These are phyloP conservation scores for Rosalia funebris DNA, from an alignment of 2,888 invertebrate genomes.

Conservation along the genomic window DNA sequence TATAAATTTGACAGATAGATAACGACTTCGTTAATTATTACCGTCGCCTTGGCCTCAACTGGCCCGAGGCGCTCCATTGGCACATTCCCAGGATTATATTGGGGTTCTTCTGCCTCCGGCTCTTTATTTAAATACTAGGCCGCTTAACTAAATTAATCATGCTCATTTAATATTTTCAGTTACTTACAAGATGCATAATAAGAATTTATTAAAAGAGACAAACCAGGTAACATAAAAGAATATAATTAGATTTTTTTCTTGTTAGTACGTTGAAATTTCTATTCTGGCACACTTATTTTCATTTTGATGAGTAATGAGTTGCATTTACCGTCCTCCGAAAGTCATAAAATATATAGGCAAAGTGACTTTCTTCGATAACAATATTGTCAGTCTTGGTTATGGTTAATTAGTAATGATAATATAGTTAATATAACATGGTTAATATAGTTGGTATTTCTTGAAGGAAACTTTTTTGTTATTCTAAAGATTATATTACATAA, in stretches of 20 bases:
- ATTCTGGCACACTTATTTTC: too few relatives aligned
- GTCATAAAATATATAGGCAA: too few relatives aligned
- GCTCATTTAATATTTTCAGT: constrained; percentile 17
- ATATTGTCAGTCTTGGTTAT: too few relatives aligned
- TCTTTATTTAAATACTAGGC: constrained; percentile 14
- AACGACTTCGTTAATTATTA: constrained; percentile 34
- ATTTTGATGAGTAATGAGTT: too few relatives aligned
- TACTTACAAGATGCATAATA: constrained; percentile 7
- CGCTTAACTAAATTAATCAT: constrained; percentile 25
- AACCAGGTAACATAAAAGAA: constrained; percentile 1
- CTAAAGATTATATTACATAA: too few relatives aligned
- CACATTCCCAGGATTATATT: constrained; percentile 17
- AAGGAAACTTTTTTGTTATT: too few relatives aligned
- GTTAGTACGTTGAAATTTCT: too few relatives aligned
- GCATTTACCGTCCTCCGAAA: too few relatives aligned
- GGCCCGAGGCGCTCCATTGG: constrained; percentile 19
- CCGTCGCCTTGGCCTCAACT: constrained; percentile 3
- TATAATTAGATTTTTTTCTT: not conserved
- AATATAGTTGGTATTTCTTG: too few relatives aligned
- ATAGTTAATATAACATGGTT: too few relatives aligned
- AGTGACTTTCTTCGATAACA: too few relatives aligned
- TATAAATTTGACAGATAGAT: constrained; percentile 34
- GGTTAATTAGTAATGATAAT: too few relatives aligned
- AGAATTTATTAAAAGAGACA: constrained; percentile 20
- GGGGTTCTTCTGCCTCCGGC: not conserved